Base-by-base conservation (phyloP, 2,888 invertebrate species). In the Clostera curtula region DNA sequence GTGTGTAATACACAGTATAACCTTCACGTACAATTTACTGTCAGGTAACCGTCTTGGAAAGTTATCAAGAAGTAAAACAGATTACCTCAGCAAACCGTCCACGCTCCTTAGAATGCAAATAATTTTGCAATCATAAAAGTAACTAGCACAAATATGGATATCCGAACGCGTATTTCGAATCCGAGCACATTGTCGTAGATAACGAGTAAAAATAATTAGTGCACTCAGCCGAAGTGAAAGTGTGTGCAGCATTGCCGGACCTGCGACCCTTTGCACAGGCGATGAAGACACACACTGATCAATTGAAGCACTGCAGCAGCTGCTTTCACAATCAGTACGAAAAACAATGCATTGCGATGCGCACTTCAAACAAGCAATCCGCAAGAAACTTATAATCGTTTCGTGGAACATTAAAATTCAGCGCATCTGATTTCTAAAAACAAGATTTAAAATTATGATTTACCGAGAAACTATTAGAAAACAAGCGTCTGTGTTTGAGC, bases 191-290 rank as follows among this genome's bases (percentile, higher is more conserved):
- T 15, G 55, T 56, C 45, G 55, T 52, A 58, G 67, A 66, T 71
- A 71, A 61, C 57, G 57, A 65, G 66, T 66, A 67, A 61, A 65
- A 69, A 73, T 68, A 60, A 65, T 54, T 53, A 35, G 55, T 53
- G 54, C 49, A 61, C 56, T 58, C 55, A 55, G 49, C 40, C 47
- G 40, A 55, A 74, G 79, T 73, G 79, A 80, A 80, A 80, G 79
- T 79, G 49, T 32, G 53, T 56, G 43, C 48, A 52, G 37, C 48
- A 49, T 38, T 51, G 53, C 54, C 62, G 63, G 57, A 63, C 50
- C 55, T 56, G 64, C 60, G 64, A 70, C 64, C 66, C 51, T 58
- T 56, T 44, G 49, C 43, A 45, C 45, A 49, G 49, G 36, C 44
- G 43, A 67, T 57, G 55, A 64, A 64, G 48, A 65, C 57, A 50